phyloP scores from a whole-genome alignment of 2,113 vertebrate genomes.

The Terrapene triunguis region DNA sequence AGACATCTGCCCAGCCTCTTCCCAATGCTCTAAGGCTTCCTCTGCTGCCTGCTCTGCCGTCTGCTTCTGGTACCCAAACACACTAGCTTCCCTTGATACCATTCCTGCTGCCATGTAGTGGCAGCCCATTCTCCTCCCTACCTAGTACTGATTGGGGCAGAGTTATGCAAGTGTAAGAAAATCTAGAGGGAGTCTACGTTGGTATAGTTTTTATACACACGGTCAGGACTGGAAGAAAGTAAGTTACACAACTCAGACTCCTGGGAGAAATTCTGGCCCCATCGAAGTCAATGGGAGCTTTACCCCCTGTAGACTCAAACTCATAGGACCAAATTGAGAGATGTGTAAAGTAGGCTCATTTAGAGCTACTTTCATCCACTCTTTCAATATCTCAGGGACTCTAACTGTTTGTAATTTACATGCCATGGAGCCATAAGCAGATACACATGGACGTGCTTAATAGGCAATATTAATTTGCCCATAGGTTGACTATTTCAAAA shows the following conservation, averaged over 20 bases:
- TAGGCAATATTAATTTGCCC: background rate
- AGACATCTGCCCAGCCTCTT: background rate
- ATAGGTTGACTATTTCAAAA: background rate
- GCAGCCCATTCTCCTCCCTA: background rate
- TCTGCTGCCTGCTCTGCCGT: background rate
- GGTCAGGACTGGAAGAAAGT: background rate
- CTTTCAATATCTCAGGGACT: background rate
- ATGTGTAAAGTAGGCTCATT: background rate
- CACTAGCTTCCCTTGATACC: background rate
- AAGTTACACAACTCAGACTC: background rate
- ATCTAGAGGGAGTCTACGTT: background rate
- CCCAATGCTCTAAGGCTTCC: background rate
- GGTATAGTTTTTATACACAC: background rate
- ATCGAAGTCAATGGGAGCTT: background rate
- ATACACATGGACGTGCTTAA: background rate
- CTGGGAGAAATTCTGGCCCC: background rate
- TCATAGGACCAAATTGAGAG: background rate
- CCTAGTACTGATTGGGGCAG: background rate
- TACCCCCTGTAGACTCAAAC: background rate
- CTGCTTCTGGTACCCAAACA: background rate
- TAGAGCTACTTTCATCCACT: background rate
- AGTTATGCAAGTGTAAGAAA: background rate
- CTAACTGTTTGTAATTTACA: background rate
- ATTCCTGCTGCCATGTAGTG: background rate
- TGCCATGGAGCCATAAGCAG: rapidly evolving